These are phyloP conservation scores for Clarias gariepinus DNA, from an alignment of 2,113 vertebrate species.

Conservation along the genomic window DNA sequence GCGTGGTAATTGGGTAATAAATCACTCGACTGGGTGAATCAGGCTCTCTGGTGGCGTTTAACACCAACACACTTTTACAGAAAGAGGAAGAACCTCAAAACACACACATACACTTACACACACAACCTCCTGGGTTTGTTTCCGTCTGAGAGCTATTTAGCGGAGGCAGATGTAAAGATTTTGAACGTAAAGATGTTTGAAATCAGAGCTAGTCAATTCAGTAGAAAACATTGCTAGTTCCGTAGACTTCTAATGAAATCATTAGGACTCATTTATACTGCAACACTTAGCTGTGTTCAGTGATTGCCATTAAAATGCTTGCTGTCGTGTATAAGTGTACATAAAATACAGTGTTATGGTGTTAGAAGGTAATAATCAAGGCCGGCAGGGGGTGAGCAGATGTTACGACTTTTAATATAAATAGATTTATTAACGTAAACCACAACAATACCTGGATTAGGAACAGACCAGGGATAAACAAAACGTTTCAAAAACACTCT, in stretches of 20 bases:
- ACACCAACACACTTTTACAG: conserved; percentile 10
- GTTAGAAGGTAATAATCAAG: not conserved
- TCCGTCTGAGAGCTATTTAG: not conserved
- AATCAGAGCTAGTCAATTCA: not conserved
- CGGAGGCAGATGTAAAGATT: not conserved
- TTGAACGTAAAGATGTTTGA: too few relatives aligned
- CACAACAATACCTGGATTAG: too few relatives aligned
- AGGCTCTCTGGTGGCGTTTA: conserved; percentile 32
- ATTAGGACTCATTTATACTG: not conserved
- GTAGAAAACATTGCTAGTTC: not conserved
- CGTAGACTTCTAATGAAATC: not conserved
- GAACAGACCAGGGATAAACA: too few relatives aligned
- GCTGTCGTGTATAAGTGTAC: not conserved
- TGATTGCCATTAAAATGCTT: not conserved
- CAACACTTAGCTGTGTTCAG: not conserved
- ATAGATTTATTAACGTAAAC: too few relatives aligned
- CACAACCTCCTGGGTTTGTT: not conserved
- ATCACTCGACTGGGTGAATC: conserved; percentile 61
- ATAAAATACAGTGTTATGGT: not conserved
- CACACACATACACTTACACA: not conserved
- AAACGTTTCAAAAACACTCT: too few relatives aligned
- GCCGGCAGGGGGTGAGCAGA: too few relatives aligned
- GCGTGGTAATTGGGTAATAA: conserved; percentile 50
- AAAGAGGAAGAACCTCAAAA: not conserved
- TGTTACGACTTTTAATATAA: too few relatives aligned